These are phyloP conservation scores for Laupala kohalensis DNA, from an alignment of 1,140 invertebrate species.

Conservation along the genomic window DNA sequence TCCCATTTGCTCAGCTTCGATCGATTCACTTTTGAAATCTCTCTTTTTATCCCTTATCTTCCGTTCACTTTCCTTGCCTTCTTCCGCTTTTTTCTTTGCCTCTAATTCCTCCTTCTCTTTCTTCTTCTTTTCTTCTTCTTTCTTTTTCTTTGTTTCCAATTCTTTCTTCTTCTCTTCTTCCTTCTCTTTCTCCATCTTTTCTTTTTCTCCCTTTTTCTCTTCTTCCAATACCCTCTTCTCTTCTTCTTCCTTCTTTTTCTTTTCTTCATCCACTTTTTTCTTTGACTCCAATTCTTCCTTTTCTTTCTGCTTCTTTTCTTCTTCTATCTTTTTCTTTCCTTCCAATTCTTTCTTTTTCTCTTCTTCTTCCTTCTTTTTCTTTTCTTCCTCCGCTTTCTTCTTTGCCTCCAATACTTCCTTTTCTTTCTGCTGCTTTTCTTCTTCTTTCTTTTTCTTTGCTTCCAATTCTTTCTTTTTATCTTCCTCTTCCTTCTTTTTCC, in stretches of 20 bases:
- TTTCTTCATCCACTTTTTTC: too few species aligned
- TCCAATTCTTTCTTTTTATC: conserved; percentile 13
- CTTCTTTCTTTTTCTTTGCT: conserved; percentile 13
- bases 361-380: conserved; percentile 19
- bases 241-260: conserved; percentile 10
- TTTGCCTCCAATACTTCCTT: conserved; percentile 18
- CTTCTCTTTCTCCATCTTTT: neutral
- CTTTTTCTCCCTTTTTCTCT: neutral
- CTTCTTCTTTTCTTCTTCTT: too few species aligned
- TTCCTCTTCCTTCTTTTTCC: conserved; percentile 17
- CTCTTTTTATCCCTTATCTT: too few species aligned
- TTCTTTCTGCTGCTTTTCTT: conserved; percentile 18
- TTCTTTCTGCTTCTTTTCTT: conserved; percentile 12
- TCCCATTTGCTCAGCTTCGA: too few species aligned
- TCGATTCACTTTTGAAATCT: too few species aligned
- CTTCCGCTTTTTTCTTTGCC: too few species aligned
- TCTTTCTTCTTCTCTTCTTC: neutral
- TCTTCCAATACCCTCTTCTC: conserved; percentile 13
- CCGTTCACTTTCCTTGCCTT: too few species aligned
- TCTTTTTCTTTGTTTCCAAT: neutral
- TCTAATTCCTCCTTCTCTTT: too few species aligned
- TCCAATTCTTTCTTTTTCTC: conserved; percentile 20
- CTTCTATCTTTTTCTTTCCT: conserved; percentile 22
- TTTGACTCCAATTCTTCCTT: neutral
- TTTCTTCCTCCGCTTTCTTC: conserved; percentile 16